Conservation (phyloP, 2,888 invertebrate genomes). For the Hyalella azteca region DNA sequence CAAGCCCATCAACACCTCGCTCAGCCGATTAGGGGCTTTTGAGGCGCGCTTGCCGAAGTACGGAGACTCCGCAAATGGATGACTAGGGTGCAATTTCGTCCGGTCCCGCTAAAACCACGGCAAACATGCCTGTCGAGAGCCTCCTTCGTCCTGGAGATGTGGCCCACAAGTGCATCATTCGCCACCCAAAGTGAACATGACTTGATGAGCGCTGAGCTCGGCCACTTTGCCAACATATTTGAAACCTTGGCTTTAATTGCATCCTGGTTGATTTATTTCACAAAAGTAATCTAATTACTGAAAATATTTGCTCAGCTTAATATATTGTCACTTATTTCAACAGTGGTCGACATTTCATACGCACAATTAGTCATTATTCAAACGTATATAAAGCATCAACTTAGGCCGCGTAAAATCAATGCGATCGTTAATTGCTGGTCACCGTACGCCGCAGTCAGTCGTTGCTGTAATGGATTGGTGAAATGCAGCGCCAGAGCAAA, state of each 20-base stretch:
- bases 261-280: no score
- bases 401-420: no score
- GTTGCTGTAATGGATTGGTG: slow-evolving; percentile 13
- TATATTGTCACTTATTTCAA: no score
- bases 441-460: neutral
- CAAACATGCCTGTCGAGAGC: slow-evolving; percentile 19
- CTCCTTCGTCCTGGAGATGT: slow-evolving; percentile 8
- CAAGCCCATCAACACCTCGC: slow-evolving; percentile 17
- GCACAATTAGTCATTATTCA: no score
- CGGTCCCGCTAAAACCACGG: slow-evolving; percentile 22
- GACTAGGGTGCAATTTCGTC: slow-evolving; percentile 11
- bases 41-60: neutral
- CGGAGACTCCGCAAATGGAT: slow-evolving; percentile 16
- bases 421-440: no score
- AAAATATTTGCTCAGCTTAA: no score
- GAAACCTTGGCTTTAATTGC: slow-evolving; percentile 17
- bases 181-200: slow-evolving; percentile 20
- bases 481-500: slow-evolving; percentile 23
- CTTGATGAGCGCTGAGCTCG: neutral
- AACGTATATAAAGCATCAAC: no score
- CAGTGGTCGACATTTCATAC: no score
- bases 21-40: slow-evolving; percentile 21
- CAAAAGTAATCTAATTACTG: no score
- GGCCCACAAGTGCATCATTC: slow-evolving; percentile 30
- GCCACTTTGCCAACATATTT: neutral